These are phyloP conservation scores for Drosophila nikananu DNA, from an alignment of 1,140 invertebrate genomes.

Conservation along the genomic window DNA sequence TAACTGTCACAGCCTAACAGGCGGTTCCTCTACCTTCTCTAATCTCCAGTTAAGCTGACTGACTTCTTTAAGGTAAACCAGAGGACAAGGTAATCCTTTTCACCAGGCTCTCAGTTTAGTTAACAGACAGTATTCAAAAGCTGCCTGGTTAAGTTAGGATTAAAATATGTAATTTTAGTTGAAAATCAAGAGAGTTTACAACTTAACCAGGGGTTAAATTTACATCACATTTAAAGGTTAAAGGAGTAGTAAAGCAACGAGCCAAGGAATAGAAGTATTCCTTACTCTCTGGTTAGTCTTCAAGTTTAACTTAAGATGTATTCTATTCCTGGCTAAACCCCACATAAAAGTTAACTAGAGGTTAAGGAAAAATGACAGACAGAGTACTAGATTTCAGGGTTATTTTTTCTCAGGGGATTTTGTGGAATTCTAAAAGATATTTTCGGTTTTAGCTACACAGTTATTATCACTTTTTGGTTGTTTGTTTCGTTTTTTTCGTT, in stretches of 20 bases:
- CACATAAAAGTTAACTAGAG: not conserved
- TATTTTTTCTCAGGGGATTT: not conserved
- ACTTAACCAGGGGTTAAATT: no score
- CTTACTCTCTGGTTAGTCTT: not conserved
- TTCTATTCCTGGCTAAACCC: not conserved
- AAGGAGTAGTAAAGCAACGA: no score
- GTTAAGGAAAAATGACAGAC: not conserved
- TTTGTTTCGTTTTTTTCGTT: not conserved
- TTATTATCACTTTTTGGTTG: not conserved
- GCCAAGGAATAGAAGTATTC: not conserved
- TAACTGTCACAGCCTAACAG: not conserved
- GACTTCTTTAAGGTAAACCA: not conserved
- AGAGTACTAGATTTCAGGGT: not conserved
- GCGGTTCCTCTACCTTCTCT: not conserved
- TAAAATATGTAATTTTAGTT: no score
- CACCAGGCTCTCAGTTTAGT: not conserved
- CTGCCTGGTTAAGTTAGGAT: no score
- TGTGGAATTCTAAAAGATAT: not conserved
- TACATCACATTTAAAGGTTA: no score
- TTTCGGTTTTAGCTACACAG: not conserved
- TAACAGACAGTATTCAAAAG: no score
- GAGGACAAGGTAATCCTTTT: not conserved
- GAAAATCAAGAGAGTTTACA: no score
- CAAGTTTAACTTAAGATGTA: not conserved
- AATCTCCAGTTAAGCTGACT: conserved; percentile 1